These are phyloP conservation scores for Belonocnema kinseyi DNA, from an alignment of 1,140 invertebrate species.

Conservation along the genomic window DNA sequence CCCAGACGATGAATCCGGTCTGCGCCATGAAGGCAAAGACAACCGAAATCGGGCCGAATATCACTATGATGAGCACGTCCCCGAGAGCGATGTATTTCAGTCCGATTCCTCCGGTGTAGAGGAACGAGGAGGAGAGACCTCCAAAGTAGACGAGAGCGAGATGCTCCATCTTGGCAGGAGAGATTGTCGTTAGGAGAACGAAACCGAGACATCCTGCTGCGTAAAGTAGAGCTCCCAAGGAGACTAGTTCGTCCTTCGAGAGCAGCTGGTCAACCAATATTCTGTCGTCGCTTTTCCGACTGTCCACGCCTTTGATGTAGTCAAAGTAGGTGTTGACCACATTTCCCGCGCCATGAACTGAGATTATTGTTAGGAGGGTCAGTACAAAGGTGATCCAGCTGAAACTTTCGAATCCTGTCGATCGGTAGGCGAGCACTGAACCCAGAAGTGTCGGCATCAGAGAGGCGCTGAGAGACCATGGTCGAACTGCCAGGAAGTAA, in stretches of 20 bases:
- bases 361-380: conserved; percentile 89
- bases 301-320: conserved; percentile 95
- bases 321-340: conserved; percentile 98
- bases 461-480: conserved; percentile 95
- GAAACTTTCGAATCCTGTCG: conserved; percentile 81
- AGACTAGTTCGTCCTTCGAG: conserved; percentile 89
- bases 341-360: conserved; percentile 96
- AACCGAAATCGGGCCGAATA: conserved; percentile 96
- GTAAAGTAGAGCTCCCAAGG: conserved; percentile 91
- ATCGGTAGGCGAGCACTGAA: conserved; percentile 89
- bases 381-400: conserved; percentile 86
- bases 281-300: conserved; percentile 92
- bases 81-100: conserved; percentile 95
- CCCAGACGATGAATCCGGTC: conserved; percentile 89
- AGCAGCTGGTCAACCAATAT: conserved; percentile 94
- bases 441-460: conserved; percentile 92
- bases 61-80: conserved; percentile 92
- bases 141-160: conserved; percentile 96
- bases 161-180: conserved; percentile 94
- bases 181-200: conserved; percentile 85
- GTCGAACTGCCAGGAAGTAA: conserved; percentile 89
- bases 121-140: conserved; percentile 95
- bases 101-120: conserved; percentile 95
- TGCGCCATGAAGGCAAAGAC: conserved; percentile 95
- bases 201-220: conserved; percentile 92